Evolutionary conservation across 30 jellyfish, hydroid and myxozoan genomes (phyloP).

Genomic region (Cassiopea andromeda): DNA sequence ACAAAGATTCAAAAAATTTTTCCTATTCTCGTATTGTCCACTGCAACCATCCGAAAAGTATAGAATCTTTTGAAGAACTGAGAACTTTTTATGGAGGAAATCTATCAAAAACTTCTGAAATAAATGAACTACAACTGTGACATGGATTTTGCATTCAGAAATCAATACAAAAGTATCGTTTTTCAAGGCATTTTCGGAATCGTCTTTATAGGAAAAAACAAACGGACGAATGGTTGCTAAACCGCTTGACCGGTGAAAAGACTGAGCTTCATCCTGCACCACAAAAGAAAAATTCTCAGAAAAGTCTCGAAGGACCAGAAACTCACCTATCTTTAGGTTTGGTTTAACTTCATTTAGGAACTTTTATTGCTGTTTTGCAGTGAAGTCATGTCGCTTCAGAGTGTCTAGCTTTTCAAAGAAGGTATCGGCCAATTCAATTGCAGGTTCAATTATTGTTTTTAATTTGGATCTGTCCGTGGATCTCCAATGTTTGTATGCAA

Average conservation of each 20-base stretch:
- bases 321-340: conserved; percentile 3
- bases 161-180: conserved; percentile 1
- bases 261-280: conserved; percentile 43
- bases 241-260: conserved; percentile 35
- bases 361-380: conserved; percentile 44
- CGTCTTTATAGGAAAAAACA: conserved; percentile 6
- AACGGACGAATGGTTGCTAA: conserved; percentile 61
- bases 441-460: too few relatives aligned
- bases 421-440: too few relatives aligned
- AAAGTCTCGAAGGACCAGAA: conserved; percentile 48
- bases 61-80: background rate
- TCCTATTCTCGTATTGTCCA: conserved; percentile 34
- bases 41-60: conserved; percentile 67
- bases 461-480: too few relatives aligned
- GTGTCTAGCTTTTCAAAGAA: too few relatives aligned
- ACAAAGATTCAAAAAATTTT: conserved; percentile 35
- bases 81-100: conserved; percentile 1
- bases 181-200: background rate
- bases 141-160: conserved; percentile 48
- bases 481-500: conserved; percentile 6
- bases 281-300: conserved; percentile 48
- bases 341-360: conserved; percentile 1
- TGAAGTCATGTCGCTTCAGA: conserved; percentile 13
- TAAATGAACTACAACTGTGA: conserved; percentile 23
- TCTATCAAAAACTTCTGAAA: conserved; percentile 6